Conservation (phyloP, 2,113 vertebrate genomes). For the Donacobius atricapilla region DNA sequence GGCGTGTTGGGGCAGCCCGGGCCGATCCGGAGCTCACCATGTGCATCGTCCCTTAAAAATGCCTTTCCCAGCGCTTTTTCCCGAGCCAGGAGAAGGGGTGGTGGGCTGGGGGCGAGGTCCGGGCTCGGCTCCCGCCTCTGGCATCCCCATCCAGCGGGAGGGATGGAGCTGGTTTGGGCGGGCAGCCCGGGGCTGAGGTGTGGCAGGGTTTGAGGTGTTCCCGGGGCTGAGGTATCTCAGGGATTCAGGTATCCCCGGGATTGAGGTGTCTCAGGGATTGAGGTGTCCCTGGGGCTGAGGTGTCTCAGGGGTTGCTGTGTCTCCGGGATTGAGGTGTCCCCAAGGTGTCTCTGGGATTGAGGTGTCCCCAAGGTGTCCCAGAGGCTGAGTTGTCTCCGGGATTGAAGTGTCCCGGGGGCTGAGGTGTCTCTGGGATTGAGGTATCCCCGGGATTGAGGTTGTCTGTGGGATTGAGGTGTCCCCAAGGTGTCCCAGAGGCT, state of each 20-base stretch:
- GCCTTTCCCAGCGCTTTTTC: background rate
- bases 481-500: too few species aligned
- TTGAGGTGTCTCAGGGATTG: background rate
- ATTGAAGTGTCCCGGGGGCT: too few species aligned
- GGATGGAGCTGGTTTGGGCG: background rate
- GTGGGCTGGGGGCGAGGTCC: accelerated
- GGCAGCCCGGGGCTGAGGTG: background rate
- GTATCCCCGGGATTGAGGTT: too few species aligned
- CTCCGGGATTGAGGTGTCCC: too few species aligned
- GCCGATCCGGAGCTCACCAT: background rate
- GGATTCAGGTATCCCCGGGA: background rate
- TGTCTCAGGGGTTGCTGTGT: background rate
- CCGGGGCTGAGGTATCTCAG: background rate
- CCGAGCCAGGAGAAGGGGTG: accelerated
- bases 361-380: too few species aligned
- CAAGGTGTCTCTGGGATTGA: too few species aligned
- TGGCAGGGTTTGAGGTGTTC: accelerated
- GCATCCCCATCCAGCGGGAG: accelerated
- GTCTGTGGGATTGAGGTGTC: too few species aligned
- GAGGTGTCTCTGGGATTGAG: background rate
- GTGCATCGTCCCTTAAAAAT: accelerated
- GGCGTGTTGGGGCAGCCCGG: accelerated
- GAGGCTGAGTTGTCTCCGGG: background rate
- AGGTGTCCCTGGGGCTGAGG: background rate
- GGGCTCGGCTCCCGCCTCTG: accelerated